phyloP scores from a whole-genome alignment of 2,797 vertebrate species.

The Choloepus didactylus region DNA sequence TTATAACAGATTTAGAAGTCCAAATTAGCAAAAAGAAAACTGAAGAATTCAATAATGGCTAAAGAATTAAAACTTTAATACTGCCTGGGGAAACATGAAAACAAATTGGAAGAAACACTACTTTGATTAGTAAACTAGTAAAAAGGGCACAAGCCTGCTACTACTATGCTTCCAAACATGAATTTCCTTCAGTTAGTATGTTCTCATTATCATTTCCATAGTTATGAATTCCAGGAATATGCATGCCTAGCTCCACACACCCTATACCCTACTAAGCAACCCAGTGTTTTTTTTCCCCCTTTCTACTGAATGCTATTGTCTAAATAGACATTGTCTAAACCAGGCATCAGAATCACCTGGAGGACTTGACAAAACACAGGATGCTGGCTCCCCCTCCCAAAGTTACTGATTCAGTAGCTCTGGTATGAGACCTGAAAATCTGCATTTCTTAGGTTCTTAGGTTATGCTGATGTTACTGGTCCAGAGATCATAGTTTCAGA shows the following conservation, averaged over 20 bases:
- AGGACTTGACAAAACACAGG: background rate
- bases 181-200: background rate
- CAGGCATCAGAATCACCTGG: background rate
- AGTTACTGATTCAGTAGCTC: background rate
- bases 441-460: background rate
- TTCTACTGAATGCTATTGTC: background rate
- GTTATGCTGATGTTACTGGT: background rate
- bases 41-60: background rate
- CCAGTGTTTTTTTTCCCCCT: background rate
- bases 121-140: conserved; percentile 6
- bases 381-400: background rate
- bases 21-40: conserved; percentile 14
- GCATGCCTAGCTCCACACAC: background rate
- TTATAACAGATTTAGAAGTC: conserved; percentile 15
- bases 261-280: background rate
- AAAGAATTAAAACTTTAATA: conserved; percentile 34
- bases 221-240: conserved; percentile 8
- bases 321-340: background rate
- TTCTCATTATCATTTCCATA: background rate
- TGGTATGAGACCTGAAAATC: background rate
- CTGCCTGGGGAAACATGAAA: background rate
- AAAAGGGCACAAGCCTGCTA: conserved; percentile 4
- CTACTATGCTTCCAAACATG: conserved; percentile 10
- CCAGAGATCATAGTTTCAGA: background rate
- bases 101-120: conserved; percentile 30